Evolutionary conservation across 2,113 vertebrate genomes (phyloP).

Genomic region (Spilogale gracilis): DNA sequence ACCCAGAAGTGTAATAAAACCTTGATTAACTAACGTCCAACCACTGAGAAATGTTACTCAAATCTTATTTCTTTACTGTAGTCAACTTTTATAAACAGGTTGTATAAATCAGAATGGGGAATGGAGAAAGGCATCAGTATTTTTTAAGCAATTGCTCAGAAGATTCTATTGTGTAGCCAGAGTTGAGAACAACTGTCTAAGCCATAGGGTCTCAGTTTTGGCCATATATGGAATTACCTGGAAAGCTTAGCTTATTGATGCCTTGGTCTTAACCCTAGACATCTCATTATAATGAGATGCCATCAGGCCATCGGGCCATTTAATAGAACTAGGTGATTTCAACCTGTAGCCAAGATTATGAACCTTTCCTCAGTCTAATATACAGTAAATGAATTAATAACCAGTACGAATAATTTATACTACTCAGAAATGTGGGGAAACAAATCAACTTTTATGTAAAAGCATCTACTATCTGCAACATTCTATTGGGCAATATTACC

Average conservation of each 20-base stretch:
- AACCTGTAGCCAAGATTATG: background rate
- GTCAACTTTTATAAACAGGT: constrained; percentile 28
- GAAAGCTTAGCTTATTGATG: background rate
- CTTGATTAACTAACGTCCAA: constrained; percentile 58
- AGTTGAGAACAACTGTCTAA: background rate
- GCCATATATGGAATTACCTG: background rate
- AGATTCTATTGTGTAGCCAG: background rate
- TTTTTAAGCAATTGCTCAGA: constrained; percentile 5
- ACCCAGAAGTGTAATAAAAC: constrained; percentile 51
- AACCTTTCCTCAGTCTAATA: background rate
- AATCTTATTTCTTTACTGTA: background rate
- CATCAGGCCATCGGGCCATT: background rate
- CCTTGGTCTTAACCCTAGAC: background rate
- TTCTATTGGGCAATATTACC: background rate
- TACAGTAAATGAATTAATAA: background rate
- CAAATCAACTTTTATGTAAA: background rate
- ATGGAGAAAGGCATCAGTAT: background rate
- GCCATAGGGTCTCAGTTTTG: background rate
- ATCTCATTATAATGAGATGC: background rate
- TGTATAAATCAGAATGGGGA: constrained; percentile 9
- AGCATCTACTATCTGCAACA: background rate
- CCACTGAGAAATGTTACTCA: constrained; percentile 32
- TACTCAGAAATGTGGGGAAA: background rate
- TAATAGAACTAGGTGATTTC: background rate
- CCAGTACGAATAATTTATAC: background rate